Evolutionary conservation across 2,797 vertebrate genomes (phyloP).

Genomic region (Semaprochilodus insignis): DNA sequence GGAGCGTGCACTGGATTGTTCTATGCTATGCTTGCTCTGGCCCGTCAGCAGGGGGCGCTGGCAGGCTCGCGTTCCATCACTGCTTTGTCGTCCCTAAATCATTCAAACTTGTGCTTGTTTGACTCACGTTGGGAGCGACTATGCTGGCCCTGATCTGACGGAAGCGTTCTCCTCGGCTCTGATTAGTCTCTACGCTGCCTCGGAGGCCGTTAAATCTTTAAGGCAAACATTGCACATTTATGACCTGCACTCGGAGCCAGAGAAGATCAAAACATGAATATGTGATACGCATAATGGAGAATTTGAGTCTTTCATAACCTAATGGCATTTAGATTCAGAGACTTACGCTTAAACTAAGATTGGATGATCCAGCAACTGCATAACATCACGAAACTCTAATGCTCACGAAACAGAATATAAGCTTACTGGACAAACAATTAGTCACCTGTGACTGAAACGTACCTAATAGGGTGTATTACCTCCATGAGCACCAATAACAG

Average conservation of each 20-base stretch:
- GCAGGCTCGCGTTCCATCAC: neutral
- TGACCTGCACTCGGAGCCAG: constrained; percentile 55
- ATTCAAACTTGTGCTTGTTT: constrained; percentile 59
- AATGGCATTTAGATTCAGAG: neutral
- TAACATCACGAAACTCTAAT: no score
- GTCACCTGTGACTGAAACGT: no score
- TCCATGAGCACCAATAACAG: no score
- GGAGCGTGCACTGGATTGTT: no score
- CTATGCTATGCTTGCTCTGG: neutral
- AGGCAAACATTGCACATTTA: constrained; percentile 70
- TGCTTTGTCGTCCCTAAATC: constrained; percentile 64
- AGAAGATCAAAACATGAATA: constrained; percentile 33
- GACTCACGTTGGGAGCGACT: constrained; percentile 61
- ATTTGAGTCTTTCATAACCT: neutral
- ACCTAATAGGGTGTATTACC: no score
- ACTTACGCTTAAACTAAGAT: no score
- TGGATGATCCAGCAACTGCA: no score
- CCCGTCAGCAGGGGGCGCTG: neutral
- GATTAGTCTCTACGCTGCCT: constrained; percentile 47
- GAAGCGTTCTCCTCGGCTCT: constrained; percentile 60
- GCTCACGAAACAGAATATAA: no score
- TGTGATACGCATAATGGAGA: neutral
- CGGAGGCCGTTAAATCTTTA: constrained; percentile 63
- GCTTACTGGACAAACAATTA: no score
- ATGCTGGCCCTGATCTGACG: constrained; percentile 53